Evolutionary conservation across 1,140 invertebrate genomes (phyloP).

Genomic region (Drosophila setifemur): DNA sequence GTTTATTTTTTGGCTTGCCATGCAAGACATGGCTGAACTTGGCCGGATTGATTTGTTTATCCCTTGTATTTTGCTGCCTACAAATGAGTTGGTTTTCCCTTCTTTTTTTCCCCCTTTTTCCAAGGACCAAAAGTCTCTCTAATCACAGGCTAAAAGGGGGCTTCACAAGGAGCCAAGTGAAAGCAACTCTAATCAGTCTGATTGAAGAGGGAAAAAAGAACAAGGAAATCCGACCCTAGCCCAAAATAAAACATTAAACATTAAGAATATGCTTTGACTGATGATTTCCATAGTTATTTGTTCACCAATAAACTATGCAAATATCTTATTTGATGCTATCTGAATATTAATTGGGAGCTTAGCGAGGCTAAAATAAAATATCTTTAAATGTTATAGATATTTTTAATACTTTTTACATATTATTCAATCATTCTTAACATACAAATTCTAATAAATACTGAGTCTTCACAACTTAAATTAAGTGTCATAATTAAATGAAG

Average conservation of each 20-base stretch:
- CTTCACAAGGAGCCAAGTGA: constrained; percentile 8
- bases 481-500: too few species aligned
- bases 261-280: too few species aligned
- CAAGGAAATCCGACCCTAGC: not conserved
- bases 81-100: constrained; percentile 37
- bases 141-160: constrained; percentile 37
- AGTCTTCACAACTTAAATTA: too few species aligned
- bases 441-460: too few species aligned
- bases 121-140: constrained; percentile 6
- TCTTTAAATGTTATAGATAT: too few species aligned
- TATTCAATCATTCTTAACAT: too few species aligned
- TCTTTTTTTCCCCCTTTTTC: not conserved
- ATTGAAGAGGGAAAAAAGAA: constrained; percentile 29
- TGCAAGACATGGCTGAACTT: constrained; percentile 41
- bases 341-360: too few species aligned
- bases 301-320: too few species aligned
- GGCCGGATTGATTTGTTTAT: constrained; percentile 60
- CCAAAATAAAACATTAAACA: constrained; percentile 16
- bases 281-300: too few species aligned
- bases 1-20: constrained; percentile 38
- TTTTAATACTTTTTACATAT: too few species aligned
- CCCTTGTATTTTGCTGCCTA: constrained; percentile 47
- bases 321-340: too few species aligned
- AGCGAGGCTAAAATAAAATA: too few species aligned
- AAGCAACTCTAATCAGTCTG: constrained; percentile 34